Percentiles rank a stretch among this genome's conserved stretches.
These are phyloP conservation scores for Oopsacas minuta DNA, from an alignment of 37 sponge, comb jelly and placozoan species.

Conservation along the genomic window DNA sequence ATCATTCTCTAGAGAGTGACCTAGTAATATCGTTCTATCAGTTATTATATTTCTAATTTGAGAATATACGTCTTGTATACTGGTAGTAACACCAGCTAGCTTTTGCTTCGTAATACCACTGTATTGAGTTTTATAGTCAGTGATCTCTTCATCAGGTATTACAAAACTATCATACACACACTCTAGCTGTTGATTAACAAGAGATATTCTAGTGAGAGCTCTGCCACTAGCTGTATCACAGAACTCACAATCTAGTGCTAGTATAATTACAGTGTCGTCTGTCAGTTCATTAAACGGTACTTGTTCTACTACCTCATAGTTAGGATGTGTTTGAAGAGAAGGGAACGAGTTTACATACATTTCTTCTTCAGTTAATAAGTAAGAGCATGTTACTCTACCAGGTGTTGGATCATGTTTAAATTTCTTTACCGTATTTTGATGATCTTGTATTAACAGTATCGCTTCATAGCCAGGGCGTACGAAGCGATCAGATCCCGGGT, in stretches of 20 bases:
- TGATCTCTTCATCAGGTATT: slow-evolving; percentile 48
- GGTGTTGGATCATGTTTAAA: neutral
- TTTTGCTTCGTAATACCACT: slow-evolving; percentile 73
- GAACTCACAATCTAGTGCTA: neutral
- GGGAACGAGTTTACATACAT: neutral
- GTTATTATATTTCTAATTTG: slow-evolving; percentile 45
- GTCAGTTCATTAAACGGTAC: neutral
- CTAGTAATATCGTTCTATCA: slow-evolving; percentile 54
- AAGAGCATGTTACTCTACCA: neutral
- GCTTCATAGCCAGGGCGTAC: slow-evolving; percentile 9
- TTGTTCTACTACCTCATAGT: neutral
- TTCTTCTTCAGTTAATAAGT: neutral
- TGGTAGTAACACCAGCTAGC: slow-evolving; percentile 57
- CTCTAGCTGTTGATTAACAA: slow-evolving; percentile 56
- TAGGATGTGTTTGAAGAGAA: neutral
- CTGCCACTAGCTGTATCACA: slow-evolving; percentile 36
- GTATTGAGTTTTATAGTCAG: slow-evolving; percentile 73
- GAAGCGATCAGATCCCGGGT: neutral
- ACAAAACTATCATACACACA: slow-evolving; percentile 73
- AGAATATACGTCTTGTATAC: slow-evolving; percentile 57
- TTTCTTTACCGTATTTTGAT: neutral
- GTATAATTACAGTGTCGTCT: neutral
- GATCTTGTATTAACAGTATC: neutral
- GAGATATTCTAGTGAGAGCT: slow-evolving; percentile 66
- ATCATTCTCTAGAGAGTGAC: slow-evolving; percentile 97